Evolutionary conservation across 2,113 vertebrate genomes (phyloP).

Genomic region (Myotis lucifugus): DNA sequence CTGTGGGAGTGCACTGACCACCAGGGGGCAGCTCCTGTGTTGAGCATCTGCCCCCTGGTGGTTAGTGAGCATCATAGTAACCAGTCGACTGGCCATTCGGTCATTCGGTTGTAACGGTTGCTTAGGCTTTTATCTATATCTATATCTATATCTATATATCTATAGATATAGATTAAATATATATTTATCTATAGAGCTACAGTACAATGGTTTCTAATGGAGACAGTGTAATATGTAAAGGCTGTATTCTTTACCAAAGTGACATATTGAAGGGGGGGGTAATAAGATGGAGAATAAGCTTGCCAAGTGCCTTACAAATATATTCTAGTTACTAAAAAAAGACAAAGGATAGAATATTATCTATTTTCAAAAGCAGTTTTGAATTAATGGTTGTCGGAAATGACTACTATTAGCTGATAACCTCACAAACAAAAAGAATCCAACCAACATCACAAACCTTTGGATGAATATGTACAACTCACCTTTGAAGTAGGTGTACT

Average conservation of each 20-base stretch:
- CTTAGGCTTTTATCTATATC: too few relatives aligned
- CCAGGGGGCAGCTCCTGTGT: too few relatives aligned
- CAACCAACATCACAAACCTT: background rate
- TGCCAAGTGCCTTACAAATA: background rate
- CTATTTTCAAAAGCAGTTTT: background rate
- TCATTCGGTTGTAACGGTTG: too few relatives aligned
- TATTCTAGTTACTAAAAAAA: background rate
- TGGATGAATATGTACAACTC: rapidly evolving
- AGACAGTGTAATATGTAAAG: background rate
- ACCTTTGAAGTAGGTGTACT: background rate
- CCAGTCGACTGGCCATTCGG: too few relatives aligned
- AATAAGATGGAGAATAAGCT: background rate
- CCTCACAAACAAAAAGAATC: background rate
- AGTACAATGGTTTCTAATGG: background rate
- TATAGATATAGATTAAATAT: background rate
- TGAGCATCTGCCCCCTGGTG: too few relatives aligned
- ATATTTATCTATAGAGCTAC: background rate
- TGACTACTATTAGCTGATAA: background rate
- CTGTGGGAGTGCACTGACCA: too few relatives aligned
- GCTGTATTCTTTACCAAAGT: background rate
- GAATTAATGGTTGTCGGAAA: background rate
- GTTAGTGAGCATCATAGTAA: too few relatives aligned
- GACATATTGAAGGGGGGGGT: background rate
- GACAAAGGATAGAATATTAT: background rate
- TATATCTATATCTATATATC: too few relatives aligned